A percentile compares a stretch with the other conserved stretches of the same genome.
phyloP scores from a whole-genome alignment of 2,888 invertebrate species.

The Drosophila pseudotakahashii region DNA sequence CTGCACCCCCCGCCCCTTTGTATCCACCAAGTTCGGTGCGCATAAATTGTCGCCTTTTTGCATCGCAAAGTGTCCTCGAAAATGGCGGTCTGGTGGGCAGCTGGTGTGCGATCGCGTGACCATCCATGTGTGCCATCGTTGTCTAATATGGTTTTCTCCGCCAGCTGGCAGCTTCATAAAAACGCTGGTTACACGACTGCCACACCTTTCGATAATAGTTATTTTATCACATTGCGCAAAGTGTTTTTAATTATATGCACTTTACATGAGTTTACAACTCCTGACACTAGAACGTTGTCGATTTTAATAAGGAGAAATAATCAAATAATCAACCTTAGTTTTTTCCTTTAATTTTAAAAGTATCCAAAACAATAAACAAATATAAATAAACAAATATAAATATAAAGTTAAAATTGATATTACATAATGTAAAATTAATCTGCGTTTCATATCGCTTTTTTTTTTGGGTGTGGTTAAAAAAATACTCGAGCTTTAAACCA shows the following conservation, averaged over 20 bases:
- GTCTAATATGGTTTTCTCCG: constrained; percentile 45
- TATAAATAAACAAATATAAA: no score
- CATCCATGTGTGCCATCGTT: constrained; percentile 13
- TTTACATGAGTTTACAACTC: not conserved
- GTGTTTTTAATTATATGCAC: constrained; percentile 19
- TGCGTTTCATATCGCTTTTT: no score
- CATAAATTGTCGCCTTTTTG: constrained; percentile 69
- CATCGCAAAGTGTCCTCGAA: constrained; percentile 61
- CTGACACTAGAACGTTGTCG: not conserved
- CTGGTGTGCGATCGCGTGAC: not conserved
- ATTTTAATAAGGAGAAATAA: not conserved
- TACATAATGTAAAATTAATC: no score
- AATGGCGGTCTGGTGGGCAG: constrained; percentile 13
- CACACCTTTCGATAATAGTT: constrained; percentile 19
- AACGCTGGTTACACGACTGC: not conserved
- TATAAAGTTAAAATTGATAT: no score
- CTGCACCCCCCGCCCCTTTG: constrained; percentile 25
- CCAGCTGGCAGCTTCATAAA: not conserved
- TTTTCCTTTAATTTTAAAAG: no score
- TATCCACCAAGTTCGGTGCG: constrained; percentile 28
- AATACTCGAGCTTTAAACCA: no score
- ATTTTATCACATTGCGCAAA: constrained; percentile 5
- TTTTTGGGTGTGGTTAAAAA: no score
- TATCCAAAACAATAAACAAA: no score
- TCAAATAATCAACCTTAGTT: no score